Percentiles rank a stretch among this genome's conserved stretches.
phyloP scores from a whole-genome alignment of 2,888 invertebrate species.

The Lagria hirta region DNA sequence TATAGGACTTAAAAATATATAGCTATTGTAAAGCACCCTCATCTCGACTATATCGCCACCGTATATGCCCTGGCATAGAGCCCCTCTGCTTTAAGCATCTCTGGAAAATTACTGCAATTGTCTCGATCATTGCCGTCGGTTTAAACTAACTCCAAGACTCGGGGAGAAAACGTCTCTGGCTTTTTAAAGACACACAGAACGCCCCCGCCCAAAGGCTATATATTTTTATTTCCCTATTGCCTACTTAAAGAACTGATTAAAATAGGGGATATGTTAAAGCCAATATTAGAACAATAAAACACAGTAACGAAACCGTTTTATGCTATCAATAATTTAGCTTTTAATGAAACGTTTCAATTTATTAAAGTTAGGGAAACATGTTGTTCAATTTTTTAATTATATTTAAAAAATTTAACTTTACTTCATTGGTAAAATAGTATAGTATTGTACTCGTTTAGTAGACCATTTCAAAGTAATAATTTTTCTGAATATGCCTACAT shows the following conservation, averaged over 20 bases:
- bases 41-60: conserved; percentile 26
- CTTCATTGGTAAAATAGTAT: no score
- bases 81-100: conserved; percentile 42
- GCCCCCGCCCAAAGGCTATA: conserved; percentile 46
- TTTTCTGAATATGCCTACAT: conserved; percentile 10
- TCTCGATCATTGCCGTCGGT: conserved; percentile 53
- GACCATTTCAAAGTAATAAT: no score
- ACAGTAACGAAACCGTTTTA: conserved; percentile 12
- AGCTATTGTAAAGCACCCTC: conserved; percentile 44
- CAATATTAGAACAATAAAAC: conserved; percentile 44
- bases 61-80: conserved; percentile 27
- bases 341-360: conserved; percentile 25
- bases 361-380: no score
- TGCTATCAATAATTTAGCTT: conserved; percentile 25
- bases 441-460: no score
- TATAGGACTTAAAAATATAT: conserved; percentile 50
- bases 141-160: conserved; percentile 41
- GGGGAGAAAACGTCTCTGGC: conserved; percentile 12
- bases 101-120: conserved; percentile 54
- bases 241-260: conserved; percentile 56
- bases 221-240: conserved; percentile 56
- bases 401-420: no score
- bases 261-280: conserved; percentile 52
- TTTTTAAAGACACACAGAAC: conserved; percentile 24
- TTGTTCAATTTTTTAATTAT: no score